phyloP scores from a whole-genome alignment of 2,888 invertebrate species.

The Volucella bombylans region DNA sequence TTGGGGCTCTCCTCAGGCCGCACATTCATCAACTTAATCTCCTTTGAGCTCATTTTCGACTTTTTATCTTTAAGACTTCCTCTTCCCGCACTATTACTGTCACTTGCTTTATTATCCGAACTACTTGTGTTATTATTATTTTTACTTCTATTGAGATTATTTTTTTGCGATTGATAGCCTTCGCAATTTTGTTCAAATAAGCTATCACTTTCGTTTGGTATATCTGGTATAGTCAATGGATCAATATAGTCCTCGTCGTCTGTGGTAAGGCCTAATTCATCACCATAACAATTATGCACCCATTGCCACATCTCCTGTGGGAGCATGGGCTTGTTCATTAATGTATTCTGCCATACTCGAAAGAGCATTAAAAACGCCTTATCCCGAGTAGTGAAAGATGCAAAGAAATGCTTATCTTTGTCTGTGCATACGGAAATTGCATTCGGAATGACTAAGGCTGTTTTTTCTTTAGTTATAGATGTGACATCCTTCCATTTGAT shows the following conservation, averaged over 20 bases:
- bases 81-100: constrained; percentile 76
- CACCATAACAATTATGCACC: constrained; percentile 96
- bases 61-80: constrained; percentile 77
- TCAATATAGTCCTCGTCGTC: constrained; percentile 94
- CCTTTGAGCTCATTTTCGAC: constrained; percentile 79
- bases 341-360: constrained; percentile 97
- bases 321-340: constrained; percentile 93
- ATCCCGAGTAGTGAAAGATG: constrained; percentile 96
- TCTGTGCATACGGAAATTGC: constrained; percentile 94
- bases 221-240: constrained; percentile 80
- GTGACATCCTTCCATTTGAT: constrained; percentile 95
- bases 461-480: constrained; percentile 96
- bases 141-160: constrained; percentile 48
- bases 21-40: constrained; percentile 78
- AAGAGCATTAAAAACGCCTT: constrained; percentile 98
- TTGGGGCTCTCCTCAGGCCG: constrained; percentile 77
- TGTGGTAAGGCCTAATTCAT: constrained; percentile 95
- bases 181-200: constrained; percentile 30
- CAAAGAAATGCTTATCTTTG: constrained; percentile 94
- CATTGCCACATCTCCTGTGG: constrained; percentile 94
- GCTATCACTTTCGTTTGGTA: constrained; percentile 53
- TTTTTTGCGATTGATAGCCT: constrained; percentile 39
- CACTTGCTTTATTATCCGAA: constrained; percentile 77
- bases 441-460: constrained; percentile 96
- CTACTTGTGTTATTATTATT: constrained; percentile 76